Conservation (phyloP, 2,888 invertebrate species). For the Drosophila infuscata region DNA sequence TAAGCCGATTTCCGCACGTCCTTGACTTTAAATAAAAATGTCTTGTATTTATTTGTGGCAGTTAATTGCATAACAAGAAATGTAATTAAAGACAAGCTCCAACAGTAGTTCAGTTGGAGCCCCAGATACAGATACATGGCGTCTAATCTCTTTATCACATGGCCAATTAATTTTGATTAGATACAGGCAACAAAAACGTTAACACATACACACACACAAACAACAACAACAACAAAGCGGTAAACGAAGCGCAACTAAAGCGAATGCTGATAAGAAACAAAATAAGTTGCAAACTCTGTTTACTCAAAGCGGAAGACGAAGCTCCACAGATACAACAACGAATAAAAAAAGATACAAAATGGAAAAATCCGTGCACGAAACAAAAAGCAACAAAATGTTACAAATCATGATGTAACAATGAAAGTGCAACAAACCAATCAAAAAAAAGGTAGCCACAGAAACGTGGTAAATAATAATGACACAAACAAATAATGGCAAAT, state of each 20-base stretch:
- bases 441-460: conserved; percentile 33
- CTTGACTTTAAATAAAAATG: conserved; percentile 59
- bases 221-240: conserved; percentile 15
- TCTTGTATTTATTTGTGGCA: conserved; percentile 5
- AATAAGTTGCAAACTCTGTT: conserved; percentile 36
- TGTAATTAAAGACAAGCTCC: conserved; percentile 48
- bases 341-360: conserved; percentile 35
- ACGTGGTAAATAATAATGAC: conserved; percentile 38
- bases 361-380: conserved; percentile 31
- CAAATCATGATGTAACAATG: conserved; percentile 69
- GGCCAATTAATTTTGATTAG: conserved; percentile 77
- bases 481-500: conserved; percentile 8
- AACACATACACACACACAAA: background rate
- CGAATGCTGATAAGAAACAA: conserved; percentile 55
- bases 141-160: conserved; percentile 72
- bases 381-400: conserved; percentile 33
- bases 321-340: conserved; percentile 24
- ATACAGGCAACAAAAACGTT: conserved; percentile 40
- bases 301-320: conserved; percentile 66
- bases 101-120: conserved; percentile 19
- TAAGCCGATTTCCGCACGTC: conserved; percentile 68
- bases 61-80: conserved; percentile 55
- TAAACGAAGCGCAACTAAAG: conserved; percentile 65
- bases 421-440: conserved; percentile 68
- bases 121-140: background rate